phyloP scores from a whole-genome alignment of 2,113 vertebrate genomes.

The Varanus komodoensis region DNA sequence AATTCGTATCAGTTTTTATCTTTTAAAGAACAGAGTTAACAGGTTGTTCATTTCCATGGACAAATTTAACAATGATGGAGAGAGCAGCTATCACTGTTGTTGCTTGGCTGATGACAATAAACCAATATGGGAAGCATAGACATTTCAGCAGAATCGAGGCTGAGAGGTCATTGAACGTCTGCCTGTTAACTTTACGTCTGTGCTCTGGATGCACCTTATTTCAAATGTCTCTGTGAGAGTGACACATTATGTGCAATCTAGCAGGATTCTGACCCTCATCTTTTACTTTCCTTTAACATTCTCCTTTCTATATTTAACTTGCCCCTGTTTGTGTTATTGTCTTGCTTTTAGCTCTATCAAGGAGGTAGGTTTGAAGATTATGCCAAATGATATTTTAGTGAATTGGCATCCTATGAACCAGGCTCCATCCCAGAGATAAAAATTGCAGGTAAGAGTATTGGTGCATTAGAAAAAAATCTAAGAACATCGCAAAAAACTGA shows the following conservation, averaged over 20 bases:
- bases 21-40: background rate
- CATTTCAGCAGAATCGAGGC: background rate
- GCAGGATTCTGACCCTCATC: background rate
- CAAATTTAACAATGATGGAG: background rate
- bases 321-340: background rate
- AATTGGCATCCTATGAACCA: background rate
- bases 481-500: background rate
- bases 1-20: background rate
- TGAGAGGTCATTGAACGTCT: background rate
- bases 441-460: background rate
- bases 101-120: background rate
- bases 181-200: background rate
- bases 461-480: background rate
- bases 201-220: background rate
- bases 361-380: slow-evolving; percentile 8
- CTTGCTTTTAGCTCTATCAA: background rate
- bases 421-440: background rate
- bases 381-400: background rate
- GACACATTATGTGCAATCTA: background rate
- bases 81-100: background rate
- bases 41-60: background rate
- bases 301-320: background rate
- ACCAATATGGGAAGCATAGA: background rate
- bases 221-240: background rate
- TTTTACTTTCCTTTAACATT: background rate